Evolutionary conservation across 92 coral and sea anemone genomes (phyloP).

Genomic region (Pocillopora meandrina): DNA sequence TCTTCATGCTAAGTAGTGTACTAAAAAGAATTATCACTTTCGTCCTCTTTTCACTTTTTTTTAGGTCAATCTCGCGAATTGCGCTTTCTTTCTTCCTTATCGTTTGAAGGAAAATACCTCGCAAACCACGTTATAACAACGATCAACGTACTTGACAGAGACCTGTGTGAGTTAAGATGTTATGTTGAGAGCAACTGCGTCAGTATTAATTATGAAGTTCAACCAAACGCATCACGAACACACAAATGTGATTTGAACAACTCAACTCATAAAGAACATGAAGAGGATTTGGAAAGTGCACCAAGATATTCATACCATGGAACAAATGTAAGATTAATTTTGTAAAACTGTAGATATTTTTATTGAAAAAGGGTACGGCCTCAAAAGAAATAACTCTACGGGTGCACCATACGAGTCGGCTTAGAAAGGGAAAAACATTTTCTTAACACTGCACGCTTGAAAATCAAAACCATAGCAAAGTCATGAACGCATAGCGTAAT

Average conservation of each 20-base stretch:
- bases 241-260: not conserved
- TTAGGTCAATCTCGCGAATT: not conserved
- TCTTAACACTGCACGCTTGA: too few relatives aligned
- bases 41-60: not conserved
- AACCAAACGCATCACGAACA: not conserved
- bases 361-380: too few relatives aligned
- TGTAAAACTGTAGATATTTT: too few relatives aligned
- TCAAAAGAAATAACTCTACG: too few relatives aligned
- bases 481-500: too few relatives aligned
- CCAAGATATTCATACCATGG: not conserved
- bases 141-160: not conserved
- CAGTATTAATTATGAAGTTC: not conserved
- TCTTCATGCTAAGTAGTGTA: too few relatives aligned
- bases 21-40: too few relatives aligned
- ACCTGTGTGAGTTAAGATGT: not conserved
- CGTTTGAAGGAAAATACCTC: not conserved
- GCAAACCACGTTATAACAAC: not conserved
- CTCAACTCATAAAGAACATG: conserved; percentile 4
- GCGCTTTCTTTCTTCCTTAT: not conserved
- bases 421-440: too few relatives aligned
- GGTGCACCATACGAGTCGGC: too few relatives aligned
- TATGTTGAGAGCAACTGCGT: not conserved
- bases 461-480: too few relatives aligned
- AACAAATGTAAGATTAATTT: not conserved
- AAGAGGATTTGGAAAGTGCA: not conserved